Evolutionary conservation across 2,888 invertebrate genomes (phyloP), one percentile per base, ranked within the genome.

Genomic region (Catocala fraxini): DNA sequence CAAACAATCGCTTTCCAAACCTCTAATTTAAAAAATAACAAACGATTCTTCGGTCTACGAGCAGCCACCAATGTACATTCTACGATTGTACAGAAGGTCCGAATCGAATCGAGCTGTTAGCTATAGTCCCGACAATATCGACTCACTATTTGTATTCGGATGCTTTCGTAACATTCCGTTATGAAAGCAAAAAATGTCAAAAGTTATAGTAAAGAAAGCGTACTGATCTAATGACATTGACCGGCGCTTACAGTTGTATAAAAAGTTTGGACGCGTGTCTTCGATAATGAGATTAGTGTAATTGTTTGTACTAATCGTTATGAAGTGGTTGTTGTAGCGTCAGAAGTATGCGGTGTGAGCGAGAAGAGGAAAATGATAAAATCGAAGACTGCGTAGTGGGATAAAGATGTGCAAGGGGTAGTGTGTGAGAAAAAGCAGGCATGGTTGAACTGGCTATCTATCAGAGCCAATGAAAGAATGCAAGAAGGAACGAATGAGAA

Each of bases 71-170:
- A 62, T 68, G 51, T 46, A 25, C 56, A 71, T 61, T 70, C 65
- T 68, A 56, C 64, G 56, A 63, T 55, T 52, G 43, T 74, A 89
- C 85, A 88, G 89, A 84, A 83, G 85, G 81, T 81, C 82, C 86
- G 84, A 82, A 86, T 87, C 88, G 84, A 89, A 88, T 87, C 83
- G 80, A 87, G 85, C 83, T 85, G 87, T 87, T 84, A 82, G 75
- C 82, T 71, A 86, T 88, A 89, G 86, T 87, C 74, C 67, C 64
- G 73, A 78, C 77, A 65, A 74, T 81, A 84, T 81, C 82, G 76
- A 79, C 78, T 83, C 77, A 82, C 83, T 88, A 89, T 90, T 89
- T 87, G 87, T 89, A 87, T 85, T 86, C 74, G 81, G 77, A 85
- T 83, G 84, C 84, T 87, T 86, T 84, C 79, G 79, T 76, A 81